Evolutionary conservation across 2,888 invertebrate species (phyloP), one percentile per base, ranked within the genome.

Genomic region (Coleophora deauratella): DNA sequence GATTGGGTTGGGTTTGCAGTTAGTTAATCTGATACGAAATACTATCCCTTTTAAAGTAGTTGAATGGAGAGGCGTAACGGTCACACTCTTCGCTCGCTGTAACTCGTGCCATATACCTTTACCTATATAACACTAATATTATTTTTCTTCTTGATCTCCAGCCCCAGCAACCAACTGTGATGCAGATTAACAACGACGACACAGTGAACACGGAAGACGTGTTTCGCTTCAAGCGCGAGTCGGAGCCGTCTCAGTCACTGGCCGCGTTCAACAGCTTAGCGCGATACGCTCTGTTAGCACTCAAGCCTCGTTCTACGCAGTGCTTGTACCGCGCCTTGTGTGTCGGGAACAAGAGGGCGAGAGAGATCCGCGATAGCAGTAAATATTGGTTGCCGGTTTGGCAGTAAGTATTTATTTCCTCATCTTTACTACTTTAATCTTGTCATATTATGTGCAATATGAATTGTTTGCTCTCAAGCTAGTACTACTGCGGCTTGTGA

Each of bases 361-460:
- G 89, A 44, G 70, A 67, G 15, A 63, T 89, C 38, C 62, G 68
- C 0, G 88, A 88, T 42, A 82, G 77, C 8, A 89, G 88, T 44
- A 88, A 88, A 62, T 87, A 91, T 51, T 91, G 92, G 90, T 72
- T 93, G 42, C 92, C 93, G 0, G 82, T 93, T 47, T 93, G 92
- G 91, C 91, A 93, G 93, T 93, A 81, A 75, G 75, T 76, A 37
- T 37, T 15, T 13, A 33, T 2, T 7, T 13, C 1, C 28, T 12
- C 12, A 9, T 28, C 9, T 12, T 13, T 7, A 28, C 7, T 37
- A 30, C 9, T 6, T 9, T 11, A 37, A 2, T 8, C 3, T n/a
- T n/a, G n/a, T n/a, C n/a, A n/a, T n/a, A n/a, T n/a, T n/a, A n/a
- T n/a, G n/a, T n/a, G n/a, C n/a, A n/a, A n/a, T n/a, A n/a, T n/a